Evolutionary conservation across 2,113 vertebrate species (phyloP), one percentile per base, ranked within the genome.

Genomic region (Gymnobelideus leadbeateri): DNA sequence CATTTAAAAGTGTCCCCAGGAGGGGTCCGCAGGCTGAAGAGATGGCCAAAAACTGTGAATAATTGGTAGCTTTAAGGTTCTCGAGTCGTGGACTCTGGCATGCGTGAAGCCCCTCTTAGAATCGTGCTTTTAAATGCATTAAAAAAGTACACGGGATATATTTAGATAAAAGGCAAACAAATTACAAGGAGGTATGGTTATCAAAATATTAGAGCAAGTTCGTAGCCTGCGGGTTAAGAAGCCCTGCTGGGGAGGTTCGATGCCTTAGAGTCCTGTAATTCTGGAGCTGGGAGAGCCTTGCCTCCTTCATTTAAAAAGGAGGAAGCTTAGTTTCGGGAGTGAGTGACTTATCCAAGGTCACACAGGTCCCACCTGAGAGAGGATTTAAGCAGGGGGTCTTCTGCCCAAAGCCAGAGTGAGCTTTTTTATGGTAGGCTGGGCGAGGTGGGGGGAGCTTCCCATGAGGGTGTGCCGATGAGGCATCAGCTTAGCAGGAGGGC

Each of bases 211-310:
- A 1, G 37, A 37, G 12, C 31, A 68, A 9, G 54, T 26, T 55
- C 25, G 10, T 14, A 37, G 31, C 11, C 16, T 16, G 16, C 37
- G 7, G 1, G n/a, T 43, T 43, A 21, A 43, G 16, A 43, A 23
- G 16, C 16, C 0, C 16, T 21, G 68, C 5, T 21, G 5, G 2
- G 3, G 14, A 68, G 55, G 24, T 61, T 28, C 0, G 6, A 28
- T 28, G 55, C 0, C 31, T n/a, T n/a, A 7, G 61, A 19, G 6
- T n/a, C 61, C 0, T 16, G 0, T 1, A 5, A n/a, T 31, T 31
- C 26, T 10, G 2, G 57, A 31, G 26, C 57, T 61, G 28, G 57
- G 57, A 61, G 57, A 61, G 57, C 12, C 3, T 11, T 68, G 57
- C 28, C 11, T 31, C 0, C 1, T 4, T 37, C 11, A 4, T 49